Percentiles rank a stretch among this genome's conserved stretches.
phyloP scores from a whole-genome alignment of 2,113 vertebrate genomes.

The Mastomys coucha region DNA sequence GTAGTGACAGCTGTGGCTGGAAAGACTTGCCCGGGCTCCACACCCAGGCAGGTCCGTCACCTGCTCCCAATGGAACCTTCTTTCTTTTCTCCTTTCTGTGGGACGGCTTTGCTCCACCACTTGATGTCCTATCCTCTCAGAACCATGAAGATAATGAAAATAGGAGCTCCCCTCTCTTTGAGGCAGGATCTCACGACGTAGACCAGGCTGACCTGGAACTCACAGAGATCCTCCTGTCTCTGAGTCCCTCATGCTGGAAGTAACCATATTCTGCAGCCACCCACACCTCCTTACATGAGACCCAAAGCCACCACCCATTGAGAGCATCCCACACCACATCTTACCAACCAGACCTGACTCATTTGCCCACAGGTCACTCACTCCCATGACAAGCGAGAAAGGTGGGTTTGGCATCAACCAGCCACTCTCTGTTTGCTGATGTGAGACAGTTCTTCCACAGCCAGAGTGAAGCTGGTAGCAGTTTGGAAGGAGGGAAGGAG shows the following conservation, averaged over 20 bases:
- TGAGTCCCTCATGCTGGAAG: not conserved
- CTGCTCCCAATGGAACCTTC: not conserved
- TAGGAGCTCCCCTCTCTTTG: not conserved
- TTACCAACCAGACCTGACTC: not conserved
- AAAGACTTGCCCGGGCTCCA: not conserved
- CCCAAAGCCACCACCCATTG: not conserved
- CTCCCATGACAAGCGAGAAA: not conserved
- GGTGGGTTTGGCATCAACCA: not conserved
- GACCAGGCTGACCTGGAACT: not conserved
- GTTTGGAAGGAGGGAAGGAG: not conserved
- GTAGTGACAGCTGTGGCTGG: not conserved
- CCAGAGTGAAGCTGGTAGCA: not conserved
- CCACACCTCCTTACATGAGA: not conserved
- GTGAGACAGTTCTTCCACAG: not conserved
- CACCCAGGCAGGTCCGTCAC: not conserved
- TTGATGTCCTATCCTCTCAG: not conserved
- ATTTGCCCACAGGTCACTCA: not conserved
- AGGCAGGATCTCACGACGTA: not conserved
- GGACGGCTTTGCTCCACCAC: not conserved
- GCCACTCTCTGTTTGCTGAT: not conserved
- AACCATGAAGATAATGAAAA: not conserved
- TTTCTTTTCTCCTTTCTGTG: not conserved
- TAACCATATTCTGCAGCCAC: not conserved
- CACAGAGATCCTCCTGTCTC: not conserved
- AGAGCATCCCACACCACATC: not conserved